Evolutionary conservation across 2,113 vertebrate species (phyloP).

Genomic region (Neodontobutis hainanensis): DNA sequence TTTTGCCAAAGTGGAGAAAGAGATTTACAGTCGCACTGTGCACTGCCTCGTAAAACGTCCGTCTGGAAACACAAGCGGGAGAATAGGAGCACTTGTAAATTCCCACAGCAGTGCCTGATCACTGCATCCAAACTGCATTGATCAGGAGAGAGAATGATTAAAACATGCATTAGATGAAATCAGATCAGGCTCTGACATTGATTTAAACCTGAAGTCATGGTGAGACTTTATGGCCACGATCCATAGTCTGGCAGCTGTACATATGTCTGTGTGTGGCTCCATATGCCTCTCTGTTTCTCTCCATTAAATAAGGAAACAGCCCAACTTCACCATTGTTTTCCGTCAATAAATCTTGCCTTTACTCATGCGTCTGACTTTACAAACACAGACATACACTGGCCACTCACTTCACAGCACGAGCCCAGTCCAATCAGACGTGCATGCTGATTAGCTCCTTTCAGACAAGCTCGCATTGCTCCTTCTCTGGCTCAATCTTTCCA

Average conservation of each 20-base stretch:
- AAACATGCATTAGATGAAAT: slow-evolving; percentile 94
- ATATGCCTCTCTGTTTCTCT: slow-evolving; percentile 23
- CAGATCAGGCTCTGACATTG: slow-evolving; percentile 88
- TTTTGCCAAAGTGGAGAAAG: slow-evolving; percentile 65
- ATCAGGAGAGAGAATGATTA: slow-evolving; percentile 89
- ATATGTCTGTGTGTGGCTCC: slow-evolving; percentile 24
- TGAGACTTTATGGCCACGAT: slow-evolving; percentile 51
- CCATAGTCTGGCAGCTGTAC: slow-evolving; percentile 29
- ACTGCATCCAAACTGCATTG: slow-evolving; percentile 91
- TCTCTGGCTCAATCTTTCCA: slow-evolving; percentile 63
- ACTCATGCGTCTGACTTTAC: slow-evolving; percentile 41
- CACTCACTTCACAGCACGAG: slow-evolving; percentile 14
- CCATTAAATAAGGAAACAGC: slow-evolving; percentile 59
- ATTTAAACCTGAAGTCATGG: slow-evolving; percentile 83
- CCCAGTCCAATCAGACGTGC: slow-evolving; percentile 35
- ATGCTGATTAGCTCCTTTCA: slow-evolving; percentile 62
- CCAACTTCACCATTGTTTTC: slow-evolving; percentile 54
- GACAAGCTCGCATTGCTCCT: slow-evolving; percentile 37
- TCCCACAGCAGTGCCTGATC: slow-evolving; percentile 85
- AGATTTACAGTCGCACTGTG: slow-evolving; percentile 84
- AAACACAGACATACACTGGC: slow-evolving; percentile 29
- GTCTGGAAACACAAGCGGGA: slow-evolving; percentile 90
- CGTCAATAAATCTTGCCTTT: slow-evolving; percentile 58
- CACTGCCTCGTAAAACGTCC: slow-evolving; percentile 86
- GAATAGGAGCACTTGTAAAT: slow-evolving; percentile 86